Evolutionary conservation across 2,888 invertebrate genomes (phyloP), one percentile per base, ranked within the genome.

Genomic region (Macrophya alboannulata): DNA sequence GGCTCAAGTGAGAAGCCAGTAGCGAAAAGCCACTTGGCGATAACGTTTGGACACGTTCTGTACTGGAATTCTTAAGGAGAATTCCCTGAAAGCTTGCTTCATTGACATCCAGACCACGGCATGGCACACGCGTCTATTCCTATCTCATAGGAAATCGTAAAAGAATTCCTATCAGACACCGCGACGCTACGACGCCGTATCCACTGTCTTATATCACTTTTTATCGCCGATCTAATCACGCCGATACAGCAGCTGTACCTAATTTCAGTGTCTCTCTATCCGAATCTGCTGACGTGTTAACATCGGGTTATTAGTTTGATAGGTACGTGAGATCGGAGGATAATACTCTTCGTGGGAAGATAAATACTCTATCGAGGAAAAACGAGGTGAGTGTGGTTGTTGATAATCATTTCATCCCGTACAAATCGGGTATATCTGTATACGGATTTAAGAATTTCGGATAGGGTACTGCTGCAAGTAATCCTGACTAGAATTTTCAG

Each of bases 41-140:
- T 90, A 88, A 89, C 87, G 89, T 88, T 89, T 86, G 86, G 88
- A 88, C 89, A 89, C 89, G 88, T 89, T 84, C 87, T 82, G 85
- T 51, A 82, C 82, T 37, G 87, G 88, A 89, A 88, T 88, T 88
- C 85, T 77, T 10, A 43, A 8, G 10, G 21, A 21, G 74, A 74
- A 45, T n/a, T 74, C 21, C 45, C 4, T 25, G 15, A 45, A 43
- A 43, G 43, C 74, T 74, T 8, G 55, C 45, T 74, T 74, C 74
- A 74, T 74, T 74, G 74, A 25, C 48, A 74, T 74, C 45, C 74
- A 74, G 74, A 74, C 74, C 74, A 74, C 74, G 74, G 17, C 62
- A 25, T n/a, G 55, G 62, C 12, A 74, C 43, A 74, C 43, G 74
- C 74, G 74, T 74, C 68, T 17, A 17, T 37, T 37, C 5, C 68